Evolutionary conservation across 2,888 invertebrate genomes (phyloP).

Genomic region (Metellina segmentata): DNA sequence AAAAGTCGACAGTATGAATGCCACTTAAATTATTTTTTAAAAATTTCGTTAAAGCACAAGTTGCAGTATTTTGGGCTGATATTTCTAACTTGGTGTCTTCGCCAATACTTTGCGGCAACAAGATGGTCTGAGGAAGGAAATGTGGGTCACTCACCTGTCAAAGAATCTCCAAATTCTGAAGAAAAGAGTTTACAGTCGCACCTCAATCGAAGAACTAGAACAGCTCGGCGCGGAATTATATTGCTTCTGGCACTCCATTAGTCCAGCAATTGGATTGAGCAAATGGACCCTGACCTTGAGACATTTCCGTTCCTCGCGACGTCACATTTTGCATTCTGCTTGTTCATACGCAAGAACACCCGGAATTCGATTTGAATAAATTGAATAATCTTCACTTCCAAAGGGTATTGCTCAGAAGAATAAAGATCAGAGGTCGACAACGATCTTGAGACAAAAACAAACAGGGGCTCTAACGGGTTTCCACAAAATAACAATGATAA

Average conservation of each 20-base stretch:
- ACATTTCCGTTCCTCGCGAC: slow-evolving; percentile 54
- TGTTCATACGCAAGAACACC: background rate
- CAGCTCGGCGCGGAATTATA: background rate
- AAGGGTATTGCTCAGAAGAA: background rate
- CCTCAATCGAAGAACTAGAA: background rate
- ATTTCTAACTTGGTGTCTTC: too few relatives aligned
- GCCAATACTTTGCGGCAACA: too few relatives aligned
- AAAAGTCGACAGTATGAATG: too few relatives aligned
- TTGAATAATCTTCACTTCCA: slow-evolving; percentile 46
- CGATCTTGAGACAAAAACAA: background rate
- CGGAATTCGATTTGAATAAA: slow-evolving; percentile 71
- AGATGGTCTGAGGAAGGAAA: background rate
- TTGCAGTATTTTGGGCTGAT: too few relatives aligned
- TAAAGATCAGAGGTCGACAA: background rate
- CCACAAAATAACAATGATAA: background rate
- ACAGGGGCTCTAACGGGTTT: background rate
- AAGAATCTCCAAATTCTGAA: background rate
- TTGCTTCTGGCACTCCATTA: background rate
- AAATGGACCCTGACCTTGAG: slow-evolving; percentile 65
- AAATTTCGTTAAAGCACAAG: too few relatives aligned
- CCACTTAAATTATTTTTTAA: too few relatives aligned
- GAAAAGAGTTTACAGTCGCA: background rate
- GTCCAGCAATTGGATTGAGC: slow-evolving; percentile 51
- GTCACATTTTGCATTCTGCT: slow-evolving; percentile 33
- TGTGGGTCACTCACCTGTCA: slow-evolving; percentile 6